Base-by-base conservation (phyloP, 2,888 invertebrate species). In the Gibbula magus region DNA sequence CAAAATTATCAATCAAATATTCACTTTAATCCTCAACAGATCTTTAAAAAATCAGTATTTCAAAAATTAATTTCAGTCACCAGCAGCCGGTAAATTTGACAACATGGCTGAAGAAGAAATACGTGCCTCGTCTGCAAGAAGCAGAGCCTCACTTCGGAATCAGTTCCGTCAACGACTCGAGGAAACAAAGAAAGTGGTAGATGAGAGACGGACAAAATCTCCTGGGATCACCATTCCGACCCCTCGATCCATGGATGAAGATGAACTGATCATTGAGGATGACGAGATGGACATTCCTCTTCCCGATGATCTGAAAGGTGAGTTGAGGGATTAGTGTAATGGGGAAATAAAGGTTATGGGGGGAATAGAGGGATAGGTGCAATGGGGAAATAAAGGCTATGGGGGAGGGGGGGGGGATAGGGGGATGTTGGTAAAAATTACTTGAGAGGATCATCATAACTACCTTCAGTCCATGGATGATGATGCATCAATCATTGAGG, bases 131-230 rank as follows among this genome's bases (percentile, higher is more conserved):
- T 89, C 91, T 0, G 87, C 90, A 0, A 83, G 83, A 16, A 90
- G 90, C 75, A 86, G 90, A 0, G 88, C 90, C 1, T 89, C 90
- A 0, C 79, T 91, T 39, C 86, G 90, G 10, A 87, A 83, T 29
- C 86, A 89, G 74, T 90, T 89, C 82, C 87, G 87, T 56, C 79
- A 79, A 1, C 85, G 82, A 18, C 82, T 92, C 25, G 88, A 87
- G 22, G 89, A 90, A 67, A 86, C 88, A 5, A 84, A 88, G 25
- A 79, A 83, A 1, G 88, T 88, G 0, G 88, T 88, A 0, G 91
- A 91, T 51, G 90, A 89, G 3, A 79, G 91, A 7, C 81, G 90
- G 20, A 84, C 88, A 5, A 89, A 89, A 56, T 89, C 91, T 7
- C 90, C 91, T 0, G 86, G 83, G 13, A 84, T 91, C n/a, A 79